Conservation (phyloP, 2,113 vertebrate species). For the Tachysurus fulvidraco region DNA sequence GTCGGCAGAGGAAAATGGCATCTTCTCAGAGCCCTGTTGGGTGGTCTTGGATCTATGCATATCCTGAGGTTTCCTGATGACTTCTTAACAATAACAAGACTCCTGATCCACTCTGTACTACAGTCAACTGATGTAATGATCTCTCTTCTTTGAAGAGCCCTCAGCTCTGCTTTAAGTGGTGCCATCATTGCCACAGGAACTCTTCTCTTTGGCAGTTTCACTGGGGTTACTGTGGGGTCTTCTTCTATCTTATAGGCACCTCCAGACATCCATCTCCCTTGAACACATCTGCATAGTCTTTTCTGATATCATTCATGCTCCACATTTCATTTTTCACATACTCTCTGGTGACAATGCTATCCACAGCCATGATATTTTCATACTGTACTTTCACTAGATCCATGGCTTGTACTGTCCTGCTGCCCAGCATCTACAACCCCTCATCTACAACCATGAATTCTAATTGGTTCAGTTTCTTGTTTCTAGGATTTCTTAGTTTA, state of each 20-base stretch:
- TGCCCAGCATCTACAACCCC: too few relatives aligned
- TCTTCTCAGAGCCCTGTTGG: not conserved
- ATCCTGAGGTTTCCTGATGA: conserved; percentile 12
- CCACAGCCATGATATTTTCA: not conserved
- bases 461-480: too few relatives aligned
- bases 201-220: not conserved
- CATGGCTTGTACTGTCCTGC: not conserved
- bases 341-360: too few relatives aligned
- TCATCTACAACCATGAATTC: too few relatives aligned
- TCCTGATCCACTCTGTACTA: conserved; percentile 22
- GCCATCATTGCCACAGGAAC: not conserved
- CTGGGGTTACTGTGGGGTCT: not conserved
- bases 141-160: conserved; percentile 16
- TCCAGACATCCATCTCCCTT: not conserved
- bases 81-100: conserved; percentile 7
- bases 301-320: not conserved
- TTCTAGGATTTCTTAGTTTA: too few relatives aligned
- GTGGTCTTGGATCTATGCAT: not conserved
- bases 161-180: not conserved
- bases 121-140: conserved; percentile 23
- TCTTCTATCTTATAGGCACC: not conserved
- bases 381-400: not conserved
- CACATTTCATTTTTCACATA: too few relatives aligned
- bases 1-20: not conserved
- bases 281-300: not conserved